Evolutionary conservation across 2,888 invertebrate genomes (phyloP).

Genomic region (Agapetus fuscipes): DNA sequence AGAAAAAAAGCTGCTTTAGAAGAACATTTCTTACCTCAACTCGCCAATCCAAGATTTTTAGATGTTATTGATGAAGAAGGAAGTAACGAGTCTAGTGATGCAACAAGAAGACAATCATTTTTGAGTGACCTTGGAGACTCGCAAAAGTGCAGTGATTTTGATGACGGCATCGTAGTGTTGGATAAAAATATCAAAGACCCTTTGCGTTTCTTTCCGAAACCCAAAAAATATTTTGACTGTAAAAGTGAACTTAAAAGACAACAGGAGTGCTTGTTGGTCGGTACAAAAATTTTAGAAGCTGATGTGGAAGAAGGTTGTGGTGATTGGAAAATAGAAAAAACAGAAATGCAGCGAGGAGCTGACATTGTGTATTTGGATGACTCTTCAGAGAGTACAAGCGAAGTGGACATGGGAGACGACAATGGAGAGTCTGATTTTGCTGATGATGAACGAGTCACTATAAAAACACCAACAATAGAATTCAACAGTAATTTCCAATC

Average conservation of each 20-base stretch:
- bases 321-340: conserved; percentile 41
- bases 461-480: conserved; percentile 44
- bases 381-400: conserved; percentile 50
- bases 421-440: conserved; percentile 31
- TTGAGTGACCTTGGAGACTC: conserved; percentile 33
- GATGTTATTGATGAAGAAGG: conserved; percentile 73
- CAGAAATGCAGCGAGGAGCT: conserved; percentile 47
- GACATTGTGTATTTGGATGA: conserved; percentile 63
- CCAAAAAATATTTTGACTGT: conserved; percentile 15
- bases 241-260: conserved; percentile 32
- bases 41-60: conserved; percentile 54
- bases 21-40: conserved; percentile 47
- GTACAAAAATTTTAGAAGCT: conserved; percentile 49
- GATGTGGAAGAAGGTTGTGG: conserved; percentile 49
- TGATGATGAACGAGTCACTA: conserved; percentile 39
- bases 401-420: conserved; percentile 46
- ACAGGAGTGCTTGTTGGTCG: conserved; percentile 49
- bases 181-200: conserved; percentile 27
- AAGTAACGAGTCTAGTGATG: conserved; percentile 53
- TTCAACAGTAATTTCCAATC: conserved; percentile 29
- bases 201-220: conserved; percentile 17
- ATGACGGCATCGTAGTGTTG: conserved; percentile 42
- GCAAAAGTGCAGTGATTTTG: conserved; percentile 37
- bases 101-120: conserved; percentile 46
- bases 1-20: conserved; percentile 46